These are phyloP conservation scores for Dicycla oo DNA, from an alignment of 2,888 invertebrate genomes.

Conservation along the genomic window DNA sequence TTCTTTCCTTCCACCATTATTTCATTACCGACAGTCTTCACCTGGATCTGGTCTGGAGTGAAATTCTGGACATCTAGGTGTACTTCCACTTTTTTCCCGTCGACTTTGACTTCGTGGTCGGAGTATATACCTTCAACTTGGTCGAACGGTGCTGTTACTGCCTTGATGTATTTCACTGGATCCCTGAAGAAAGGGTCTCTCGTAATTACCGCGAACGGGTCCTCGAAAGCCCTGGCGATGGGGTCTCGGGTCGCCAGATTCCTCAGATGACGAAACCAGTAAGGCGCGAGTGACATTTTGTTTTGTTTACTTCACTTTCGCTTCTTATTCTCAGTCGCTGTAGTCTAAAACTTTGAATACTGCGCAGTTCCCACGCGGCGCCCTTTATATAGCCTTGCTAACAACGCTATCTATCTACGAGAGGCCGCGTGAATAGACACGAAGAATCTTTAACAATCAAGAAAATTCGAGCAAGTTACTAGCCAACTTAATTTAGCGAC, in stretches of 20 bases:
- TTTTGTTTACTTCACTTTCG: slow-evolving; percentile 24
- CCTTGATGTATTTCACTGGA: slow-evolving; percentile 79
- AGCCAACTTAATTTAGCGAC: slow-evolving; percentile 57
- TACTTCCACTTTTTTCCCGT: slow-evolving; percentile 93
- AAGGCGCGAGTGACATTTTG: slow-evolving; percentile 85
- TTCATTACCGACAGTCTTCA: slow-evolving; percentile 93
- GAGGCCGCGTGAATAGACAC: slow-evolving; percentile 72
- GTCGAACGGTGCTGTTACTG: slow-evolving; percentile 74
- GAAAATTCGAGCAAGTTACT: slow-evolving; percentile 74
- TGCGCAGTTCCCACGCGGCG: slow-evolving; percentile 50
- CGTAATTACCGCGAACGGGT: slow-evolving; percentile 79
- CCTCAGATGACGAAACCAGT: slow-evolving; percentile 85
- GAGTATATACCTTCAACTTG: slow-evolving; percentile 88
- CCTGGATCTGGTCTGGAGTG: slow-evolving; percentile 94
- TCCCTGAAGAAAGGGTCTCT: slow-evolving; percentile 86
- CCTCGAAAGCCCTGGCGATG: slow-evolving; percentile 77
- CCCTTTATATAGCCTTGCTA: slow-evolving; percentile 76
- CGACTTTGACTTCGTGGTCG: slow-evolving; percentile 89
- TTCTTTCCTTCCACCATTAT: slow-evolving; percentile 95
- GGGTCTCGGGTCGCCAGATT: slow-evolving; percentile 82
- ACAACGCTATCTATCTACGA: slow-evolving; percentile 77
- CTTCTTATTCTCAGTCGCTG: slow-evolving; percentile 21
- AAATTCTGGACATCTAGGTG: slow-evolving; percentile 95
- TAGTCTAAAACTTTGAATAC: slow-evolving; percentile 58
- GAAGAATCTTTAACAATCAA: slow-evolving; percentile 75